Conservation (phyloP, 1,140 invertebrate genomes). For the Cylas formicarius region DNA sequence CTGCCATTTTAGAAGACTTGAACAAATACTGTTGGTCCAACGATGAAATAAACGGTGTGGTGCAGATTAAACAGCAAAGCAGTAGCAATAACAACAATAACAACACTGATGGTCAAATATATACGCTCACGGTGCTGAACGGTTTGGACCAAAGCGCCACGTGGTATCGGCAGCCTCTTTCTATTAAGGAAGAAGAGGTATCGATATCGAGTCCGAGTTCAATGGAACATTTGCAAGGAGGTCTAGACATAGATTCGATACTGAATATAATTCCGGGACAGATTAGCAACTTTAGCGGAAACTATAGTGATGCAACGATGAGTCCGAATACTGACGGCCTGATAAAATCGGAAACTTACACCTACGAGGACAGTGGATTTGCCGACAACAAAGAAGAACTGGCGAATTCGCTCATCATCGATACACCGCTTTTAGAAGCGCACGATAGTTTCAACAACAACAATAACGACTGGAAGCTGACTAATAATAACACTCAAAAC, state of each 20-base stretch:
- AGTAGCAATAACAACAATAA: constrained; percentile 47
- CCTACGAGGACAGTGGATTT: constrained; percentile 63
- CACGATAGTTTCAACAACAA: constrained; percentile 53
- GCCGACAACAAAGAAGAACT: constrained; percentile 58
- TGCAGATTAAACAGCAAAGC: constrained; percentile 44
- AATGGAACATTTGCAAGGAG: constrained; percentile 46
- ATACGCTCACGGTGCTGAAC: constrained; percentile 58
- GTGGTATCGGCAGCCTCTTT: constrained; percentile 46
- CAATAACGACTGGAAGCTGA: constrained; percentile 68
- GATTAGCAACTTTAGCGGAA: constrained; percentile 49
- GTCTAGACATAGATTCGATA: constrained; percentile 58
- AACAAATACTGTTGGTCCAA: constrained; percentile 74
- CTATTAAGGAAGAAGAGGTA: constrained; percentile 46
- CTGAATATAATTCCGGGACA: constrained; percentile 51
- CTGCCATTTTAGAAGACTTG: constrained; percentile 67
- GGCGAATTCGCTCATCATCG: constrained; percentile 41
- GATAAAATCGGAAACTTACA: constrained; percentile 56
- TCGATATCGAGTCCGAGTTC: constrained; percentile 53
- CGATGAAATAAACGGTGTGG: constrained; percentile 46
- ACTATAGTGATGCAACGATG: constrained; percentile 40
- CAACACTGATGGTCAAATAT: constrained; percentile 53
- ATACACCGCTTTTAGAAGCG: constrained; percentile 47
- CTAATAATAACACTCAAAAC: constrained; percentile 32
- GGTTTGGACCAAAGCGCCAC: constrained; percentile 45
- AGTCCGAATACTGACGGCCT: constrained; percentile 42